These are phyloP conservation scores for Phrynocephalus forsythii DNA, from an alignment of 2,797 vertebrate genomes.

Conservation along the genomic window DNA sequence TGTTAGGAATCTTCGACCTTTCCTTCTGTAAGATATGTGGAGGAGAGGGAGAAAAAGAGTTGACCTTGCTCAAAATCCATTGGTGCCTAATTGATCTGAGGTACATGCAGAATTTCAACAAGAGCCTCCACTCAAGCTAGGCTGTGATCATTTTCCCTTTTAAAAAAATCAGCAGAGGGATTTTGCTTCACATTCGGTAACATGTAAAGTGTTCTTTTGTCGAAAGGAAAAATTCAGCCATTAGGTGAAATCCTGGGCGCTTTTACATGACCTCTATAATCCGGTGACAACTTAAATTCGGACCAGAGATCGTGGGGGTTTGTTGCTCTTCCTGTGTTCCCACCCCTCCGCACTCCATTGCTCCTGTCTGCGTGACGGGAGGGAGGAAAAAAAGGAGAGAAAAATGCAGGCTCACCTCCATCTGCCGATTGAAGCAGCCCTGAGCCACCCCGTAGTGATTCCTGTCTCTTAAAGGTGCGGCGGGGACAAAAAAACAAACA, in stretches of 20 bases:
- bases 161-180: constrained; percentile 60
- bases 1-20: constrained; percentile 79
- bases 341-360: too few relatives aligned
- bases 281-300: too few relatives aligned
- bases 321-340: too few relatives aligned
- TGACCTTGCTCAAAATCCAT: constrained; percentile 82
- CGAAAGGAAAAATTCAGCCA: constrained; percentile 50
- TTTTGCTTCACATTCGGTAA: constrained; percentile 71
- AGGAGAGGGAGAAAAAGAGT: constrained; percentile 57
- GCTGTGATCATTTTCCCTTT: constrained; percentile 69
- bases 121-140: constrained; percentile 65
- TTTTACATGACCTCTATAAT: too few relatives aligned
- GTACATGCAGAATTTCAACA: constrained; percentile 78
- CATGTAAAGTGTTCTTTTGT: constrained; percentile 60
- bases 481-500: too few relatives aligned
- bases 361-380: too few relatives aligned
- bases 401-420: too few relatives aligned
- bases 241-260: constrained; percentile 41
- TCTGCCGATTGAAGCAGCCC: too few relatives aligned
- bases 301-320: too few relatives aligned
- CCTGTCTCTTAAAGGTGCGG: too few relatives aligned
- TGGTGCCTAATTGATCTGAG: constrained; percentile 80
- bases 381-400: too few relatives aligned
- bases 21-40: constrained; percentile 73
- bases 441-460: too few relatives aligned